A percentile compares a stretch with the other conserved stretches of the same genome.
phyloP scores from a whole-genome alignment of 2,888 invertebrate species.

The Drosophila neotestacea region DNA sequence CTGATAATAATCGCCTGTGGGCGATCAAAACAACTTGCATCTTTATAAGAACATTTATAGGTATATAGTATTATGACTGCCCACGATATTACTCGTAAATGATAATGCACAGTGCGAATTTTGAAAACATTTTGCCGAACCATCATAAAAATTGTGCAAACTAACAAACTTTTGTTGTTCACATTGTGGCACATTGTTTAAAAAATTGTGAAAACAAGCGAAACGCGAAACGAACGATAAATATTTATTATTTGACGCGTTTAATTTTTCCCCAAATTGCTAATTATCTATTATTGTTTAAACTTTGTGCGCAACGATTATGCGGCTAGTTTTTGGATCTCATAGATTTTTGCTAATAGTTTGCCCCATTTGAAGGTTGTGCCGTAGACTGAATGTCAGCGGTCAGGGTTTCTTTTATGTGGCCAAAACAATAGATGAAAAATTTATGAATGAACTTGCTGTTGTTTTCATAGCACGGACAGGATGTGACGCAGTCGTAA shows the following conservation, averaged over 20 bases:
- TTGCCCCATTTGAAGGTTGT: constrained; percentile 52
- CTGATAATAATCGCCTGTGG: constrained; percentile 4
- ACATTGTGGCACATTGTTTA: constrained; percentile 52
- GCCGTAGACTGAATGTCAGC: constrained; percentile 51
- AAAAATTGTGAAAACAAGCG: constrained; percentile 28
- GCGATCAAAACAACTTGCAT: constrained; percentile 1
- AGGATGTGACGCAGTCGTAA: constrained; percentile 75
- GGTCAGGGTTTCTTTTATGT: constrained; percentile 56
- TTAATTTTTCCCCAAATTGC: constrained; percentile 34
- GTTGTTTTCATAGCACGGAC: constrained; percentile 37
- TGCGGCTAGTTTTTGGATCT: constrained; percentile 17
- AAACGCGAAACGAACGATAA: constrained; percentile 44
- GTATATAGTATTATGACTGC: constrained; percentile 20
- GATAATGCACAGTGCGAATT: constrained; percentile 13
- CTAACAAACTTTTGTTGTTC: constrained; percentile 39
- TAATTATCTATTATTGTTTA: constrained; percentile 65
- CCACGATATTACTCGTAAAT: constrained; percentile 50
- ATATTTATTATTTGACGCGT: constrained; percentile 68
- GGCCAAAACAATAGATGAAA: constrained; percentile 33
- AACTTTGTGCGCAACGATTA: constrained; percentile 20
- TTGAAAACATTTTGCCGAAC: constrained; percentile 44
- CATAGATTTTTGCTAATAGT: constrained; percentile 34
- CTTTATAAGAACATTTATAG: constrained; percentile 4
- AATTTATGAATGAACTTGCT: constrained; percentile 43
- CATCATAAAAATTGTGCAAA: constrained; percentile 46